Evolutionary conservation across 2,888 invertebrate species (phyloP).

Genomic region (Aphodius sticticus): DNA sequence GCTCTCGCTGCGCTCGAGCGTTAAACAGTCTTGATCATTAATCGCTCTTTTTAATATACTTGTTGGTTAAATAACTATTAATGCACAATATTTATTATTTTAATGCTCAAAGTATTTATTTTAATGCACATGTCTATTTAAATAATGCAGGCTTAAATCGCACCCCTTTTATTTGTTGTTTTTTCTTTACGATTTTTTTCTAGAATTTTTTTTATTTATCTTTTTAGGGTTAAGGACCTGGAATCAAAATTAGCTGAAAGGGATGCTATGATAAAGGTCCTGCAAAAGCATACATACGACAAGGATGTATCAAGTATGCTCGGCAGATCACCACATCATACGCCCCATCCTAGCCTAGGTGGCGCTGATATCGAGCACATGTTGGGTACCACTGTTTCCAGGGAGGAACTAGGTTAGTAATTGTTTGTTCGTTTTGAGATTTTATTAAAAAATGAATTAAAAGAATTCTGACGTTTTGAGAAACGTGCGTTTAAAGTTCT

Average conservation of each 20-base stretch:
- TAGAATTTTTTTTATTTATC: conserved; percentile 17
- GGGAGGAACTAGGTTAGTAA: conserved; percentile 60
- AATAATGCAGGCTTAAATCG: no score
- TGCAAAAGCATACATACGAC: conserved; percentile 82
- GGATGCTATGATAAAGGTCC: conserved; percentile 89
- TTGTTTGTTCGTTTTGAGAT: background rate
- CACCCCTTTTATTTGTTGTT: no score
- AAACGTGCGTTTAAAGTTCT: no score
- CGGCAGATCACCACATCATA: conserved; percentile 62
- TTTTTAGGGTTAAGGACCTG: conserved; percentile 76
- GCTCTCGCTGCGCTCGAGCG: no score
- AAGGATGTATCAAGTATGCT: conserved; percentile 69
- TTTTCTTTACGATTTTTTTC: conserved; percentile 13
- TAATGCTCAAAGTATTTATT: no score
- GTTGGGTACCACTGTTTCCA: conserved; percentile 59
- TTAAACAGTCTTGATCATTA: no score
- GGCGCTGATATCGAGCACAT: conserved; percentile 62
- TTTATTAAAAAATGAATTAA: no score
- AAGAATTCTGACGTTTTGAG: no score
- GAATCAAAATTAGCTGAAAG: conserved; percentile 89
- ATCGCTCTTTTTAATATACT: no score
- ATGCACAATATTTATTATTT: no score
- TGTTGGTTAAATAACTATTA: no score
- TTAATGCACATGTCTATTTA: no score
- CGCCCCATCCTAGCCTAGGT: conserved; percentile 62